Evolutionary conservation across 1,140 invertebrate genomes (phyloP).

Genomic region (Augochlora pura): DNA sequence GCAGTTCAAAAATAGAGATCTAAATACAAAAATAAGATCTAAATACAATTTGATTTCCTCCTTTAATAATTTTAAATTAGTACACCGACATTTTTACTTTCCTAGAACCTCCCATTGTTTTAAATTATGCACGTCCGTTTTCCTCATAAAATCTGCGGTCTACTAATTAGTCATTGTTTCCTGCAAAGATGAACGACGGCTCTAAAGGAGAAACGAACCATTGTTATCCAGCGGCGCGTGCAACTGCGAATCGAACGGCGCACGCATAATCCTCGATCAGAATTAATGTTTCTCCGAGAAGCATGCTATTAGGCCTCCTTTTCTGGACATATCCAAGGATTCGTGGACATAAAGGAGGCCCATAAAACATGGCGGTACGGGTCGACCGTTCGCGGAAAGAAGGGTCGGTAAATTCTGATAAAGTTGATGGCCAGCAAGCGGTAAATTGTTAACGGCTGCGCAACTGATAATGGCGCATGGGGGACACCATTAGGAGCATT

Average conservation of each 20-base stretch:
- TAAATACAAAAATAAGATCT: too few species aligned
- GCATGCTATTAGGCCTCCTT: neutral
- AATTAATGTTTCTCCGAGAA: slow-evolving; percentile 7
- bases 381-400: slow-evolving; percentile 36
- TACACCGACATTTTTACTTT: too few species aligned
- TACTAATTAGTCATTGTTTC: too few species aligned
- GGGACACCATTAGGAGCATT: slow-evolving; percentile 69
- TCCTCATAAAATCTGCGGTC: too few species aligned
- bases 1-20: too few species aligned
- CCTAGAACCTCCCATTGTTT: too few species aligned
- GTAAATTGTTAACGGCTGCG: slow-evolving; percentile 49
- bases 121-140: too few species aligned
- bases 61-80: too few species aligned
- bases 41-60: too few species aligned
- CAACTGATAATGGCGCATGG: slow-evolving; percentile 69
- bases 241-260: neutral
- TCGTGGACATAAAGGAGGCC: slow-evolving; percentile 18
- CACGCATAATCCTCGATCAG: neutral
- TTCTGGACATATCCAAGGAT: slow-evolving; percentile 3
- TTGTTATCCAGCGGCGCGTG: neutral
- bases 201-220: too few species aligned
- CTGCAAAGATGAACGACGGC: too few species aligned
- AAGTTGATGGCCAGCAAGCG: slow-evolving; percentile 36
- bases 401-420: slow-evolving; percentile 65
- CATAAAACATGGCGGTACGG: slow-evolving; percentile 29